Conservation (phyloP, 2,888 invertebrate species). For the Phorcus lineatus region DNA sequence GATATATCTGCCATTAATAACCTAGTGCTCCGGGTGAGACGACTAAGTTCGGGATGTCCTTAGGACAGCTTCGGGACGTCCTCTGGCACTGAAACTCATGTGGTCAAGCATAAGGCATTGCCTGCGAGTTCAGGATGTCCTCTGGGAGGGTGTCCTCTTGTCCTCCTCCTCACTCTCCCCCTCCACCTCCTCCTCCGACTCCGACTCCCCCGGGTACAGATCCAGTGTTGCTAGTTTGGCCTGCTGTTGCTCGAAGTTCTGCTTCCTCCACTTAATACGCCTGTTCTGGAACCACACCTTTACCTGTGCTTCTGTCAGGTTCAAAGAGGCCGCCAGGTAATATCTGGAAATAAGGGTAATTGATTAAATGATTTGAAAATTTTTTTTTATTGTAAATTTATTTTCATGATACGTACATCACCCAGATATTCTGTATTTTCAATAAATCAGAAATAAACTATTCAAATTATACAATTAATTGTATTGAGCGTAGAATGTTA, state of each 20-base stretch:
- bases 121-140: slow-evolving; percentile 14
- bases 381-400: neutral
- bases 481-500: too few relatives aligned
- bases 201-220: slow-evolving; percentile 48
- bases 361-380: neutral
- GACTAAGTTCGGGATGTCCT: neutral
- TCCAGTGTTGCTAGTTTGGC: slow-evolving; percentile 56
- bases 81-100: too few relatives aligned
- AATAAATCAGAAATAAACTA: too few relatives aligned
- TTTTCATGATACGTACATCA: too few relatives aligned
- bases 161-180: slow-evolving; percentile 33
- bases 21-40: neutral
- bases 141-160: neutral
- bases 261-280: slow-evolving; percentile 96
- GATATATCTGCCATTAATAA: neutral
- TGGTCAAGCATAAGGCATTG: too few relatives aligned
- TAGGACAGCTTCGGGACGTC: too few relatives aligned
- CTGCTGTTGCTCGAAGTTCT: slow-evolving; percentile 89
- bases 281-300: slow-evolving; percentile 76
- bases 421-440: too few relatives aligned
- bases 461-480: neutral
- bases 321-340: slow-evolving; percentile 91
- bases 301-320: slow-evolving; percentile 92
- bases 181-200: slow-evolving; percentile 45
- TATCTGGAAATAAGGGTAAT: slow-evolving; percentile 77